phyloP scores from a whole-genome alignment of 2,888 invertebrate species.

The Eristalinus sepulchralis region DNA sequence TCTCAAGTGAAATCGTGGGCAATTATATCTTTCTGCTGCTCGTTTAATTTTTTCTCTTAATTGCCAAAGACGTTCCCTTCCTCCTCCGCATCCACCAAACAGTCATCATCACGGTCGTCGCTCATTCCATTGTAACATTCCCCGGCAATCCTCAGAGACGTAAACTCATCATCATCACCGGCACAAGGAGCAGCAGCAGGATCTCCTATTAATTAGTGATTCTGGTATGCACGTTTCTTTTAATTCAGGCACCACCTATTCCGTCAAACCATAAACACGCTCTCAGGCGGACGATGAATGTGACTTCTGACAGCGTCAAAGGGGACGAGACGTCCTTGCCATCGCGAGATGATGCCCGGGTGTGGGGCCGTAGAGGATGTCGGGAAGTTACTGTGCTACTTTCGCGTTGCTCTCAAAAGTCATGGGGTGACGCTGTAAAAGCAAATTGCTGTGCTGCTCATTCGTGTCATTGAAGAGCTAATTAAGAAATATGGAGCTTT shows the following conservation, averaged over 20 bases:
- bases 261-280: constrained; percentile 69
- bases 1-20: not conserved
- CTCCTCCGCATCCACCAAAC: no score
- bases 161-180: constrained; percentile 56
- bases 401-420: constrained; percentile 62
- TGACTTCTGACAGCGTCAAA: constrained; percentile 66
- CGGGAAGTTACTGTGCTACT: not conserved
- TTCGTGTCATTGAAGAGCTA: constrained; percentile 71
- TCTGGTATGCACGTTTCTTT: constrained; percentile 69
- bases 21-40: constrained; percentile 3
- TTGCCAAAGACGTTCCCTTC: constrained; percentile 23
- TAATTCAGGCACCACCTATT: constrained; percentile 67
- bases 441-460: constrained; percentile 64
- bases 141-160: constrained; percentile 28
- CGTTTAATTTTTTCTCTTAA: constrained; percentile 38
- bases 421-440: constrained; percentile 64
- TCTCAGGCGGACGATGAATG: constrained; percentile 65
- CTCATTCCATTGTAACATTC: constrained; percentile 3
- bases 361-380: not conserved
- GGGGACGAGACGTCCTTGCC: constrained; percentile 54
- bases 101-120: constrained; percentile 3
- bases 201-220: constrained; percentile 64
- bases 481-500: constrained; percentile 72
- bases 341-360: not conserved
- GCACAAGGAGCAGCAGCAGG: not conserved